Evolutionary conservation across 2,797 vertebrate species (phyloP).

Genomic region (Neosilurus mollespiculum): DNA sequence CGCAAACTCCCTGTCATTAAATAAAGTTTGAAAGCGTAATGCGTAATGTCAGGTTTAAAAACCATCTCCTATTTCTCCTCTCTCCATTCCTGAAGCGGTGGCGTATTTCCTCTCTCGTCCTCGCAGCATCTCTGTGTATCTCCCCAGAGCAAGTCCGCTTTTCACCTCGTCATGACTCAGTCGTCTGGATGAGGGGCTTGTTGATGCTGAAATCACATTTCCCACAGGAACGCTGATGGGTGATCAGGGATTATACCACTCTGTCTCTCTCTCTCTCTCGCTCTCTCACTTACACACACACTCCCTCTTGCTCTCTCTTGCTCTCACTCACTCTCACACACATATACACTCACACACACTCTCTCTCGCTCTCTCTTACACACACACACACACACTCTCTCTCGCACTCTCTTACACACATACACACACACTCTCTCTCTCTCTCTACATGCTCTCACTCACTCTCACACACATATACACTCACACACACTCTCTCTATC

Average conservation of each 20-base stretch:
- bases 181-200: conserved; percentile 38
- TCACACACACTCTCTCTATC: neutral
- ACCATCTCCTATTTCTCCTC: neutral
- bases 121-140: neutral
- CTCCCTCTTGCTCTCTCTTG: too few species aligned
- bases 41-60: too few species aligned
- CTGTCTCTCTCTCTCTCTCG: neutral
- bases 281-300: too few species aligned
- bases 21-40: too few species aligned
- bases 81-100: neutral
- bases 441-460: neutral
- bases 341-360: too few species aligned
- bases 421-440: too few species aligned
- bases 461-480: conserved; percentile 18
- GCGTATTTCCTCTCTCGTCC: neutral
- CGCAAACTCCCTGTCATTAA: too few species aligned
- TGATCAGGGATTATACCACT: conserved; percentile 24
- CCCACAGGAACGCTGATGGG: conserved; percentile 32
- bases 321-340: neutral
- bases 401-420: too few species aligned
- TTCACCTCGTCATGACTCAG: conserved; percentile 35
- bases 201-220: conserved; percentile 50
- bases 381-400: too few species aligned
- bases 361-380: too few species aligned
- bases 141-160: conserved; percentile 29